A percentile compares a stretch with the other conserved stretches of the same genome.
phyloP scores from a whole-genome alignment of 1,140 invertebrate genomes.

The Streblospio benedicti region DNA sequence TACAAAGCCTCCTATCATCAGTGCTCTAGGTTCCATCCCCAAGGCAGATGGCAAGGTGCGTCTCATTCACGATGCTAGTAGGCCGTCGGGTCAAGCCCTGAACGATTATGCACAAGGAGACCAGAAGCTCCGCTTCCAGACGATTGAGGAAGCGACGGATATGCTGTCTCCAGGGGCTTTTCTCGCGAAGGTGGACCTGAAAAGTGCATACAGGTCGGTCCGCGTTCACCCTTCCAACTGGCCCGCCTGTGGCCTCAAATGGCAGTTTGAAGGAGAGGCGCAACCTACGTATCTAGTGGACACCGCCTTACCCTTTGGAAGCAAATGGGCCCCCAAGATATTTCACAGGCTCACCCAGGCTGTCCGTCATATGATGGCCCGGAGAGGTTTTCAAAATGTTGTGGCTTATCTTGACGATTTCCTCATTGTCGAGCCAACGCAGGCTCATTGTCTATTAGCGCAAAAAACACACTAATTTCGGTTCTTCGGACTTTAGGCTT shows the following conservation, averaged over 20 bases:
- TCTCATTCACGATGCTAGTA: too few relatives aligned
- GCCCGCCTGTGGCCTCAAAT: background rate
- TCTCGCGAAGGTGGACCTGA: slow-evolving; percentile 13
- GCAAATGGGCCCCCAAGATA: slow-evolving; percentile 6
- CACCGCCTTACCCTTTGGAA: slow-evolving; percentile 14
- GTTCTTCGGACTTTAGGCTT: slow-evolving; percentile 8
- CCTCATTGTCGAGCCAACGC: slow-evolving; percentile 10
- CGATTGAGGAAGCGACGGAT: background rate
- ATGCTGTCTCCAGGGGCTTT: background rate
- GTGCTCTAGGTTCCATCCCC: too few relatives aligned
- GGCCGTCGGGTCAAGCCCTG: too few relatives aligned
- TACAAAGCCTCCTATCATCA: too few relatives aligned
- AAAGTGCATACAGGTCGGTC: slow-evolving; percentile 14
- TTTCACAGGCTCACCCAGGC: slow-evolving; percentile 13
- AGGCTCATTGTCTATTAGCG: background rate
- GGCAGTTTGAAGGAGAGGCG: background rate
- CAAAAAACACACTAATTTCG: background rate
- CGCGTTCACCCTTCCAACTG: background rate
- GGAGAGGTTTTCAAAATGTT: background rate
- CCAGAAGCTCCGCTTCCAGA: too few relatives aligned
- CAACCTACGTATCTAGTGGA: background rate
- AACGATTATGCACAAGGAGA: too few relatives aligned
- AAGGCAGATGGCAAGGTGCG: too few relatives aligned
- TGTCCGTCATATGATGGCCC: slow-evolving; percentile 10
- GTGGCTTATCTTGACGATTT: slow-evolving; percentile 18